Base-by-base conservation (phyloP, 2,113 vertebrate species). In the Coptodon bakossiorum region DNA sequence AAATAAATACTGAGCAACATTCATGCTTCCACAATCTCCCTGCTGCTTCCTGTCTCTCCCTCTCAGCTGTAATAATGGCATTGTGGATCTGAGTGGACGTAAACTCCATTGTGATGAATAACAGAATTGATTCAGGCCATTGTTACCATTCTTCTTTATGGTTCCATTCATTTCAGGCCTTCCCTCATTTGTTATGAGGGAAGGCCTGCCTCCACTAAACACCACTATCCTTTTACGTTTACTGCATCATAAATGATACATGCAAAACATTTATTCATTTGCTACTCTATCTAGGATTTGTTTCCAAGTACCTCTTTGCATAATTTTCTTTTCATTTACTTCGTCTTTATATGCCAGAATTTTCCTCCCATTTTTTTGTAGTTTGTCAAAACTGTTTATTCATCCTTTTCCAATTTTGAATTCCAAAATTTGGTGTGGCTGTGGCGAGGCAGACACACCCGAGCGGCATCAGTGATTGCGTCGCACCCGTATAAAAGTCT, bases 41-140 rank as follows among this genome's bases (percentile, higher is more conserved):
- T 45, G 40, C 40, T 73, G 40, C 68, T 17, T 73, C 40, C 68
- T 45, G 13, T 45, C 40, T 27, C 24, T 73, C 68, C 22, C 40
- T 31, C 43, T 40, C 43, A 4, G 78, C 53, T 57, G 79, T 83
- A 89, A 78, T 53, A 81, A 91, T 82, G 43, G 66, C n/a, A 2
- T 9, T 5, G 27, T 80, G 76, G 52, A 92, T 89, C 34, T 66
- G 73, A 86, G 48, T 27, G 19, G 91, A 89, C 73, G 13, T 85
- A 87, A 89, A 89, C 82, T 89, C 82, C 40, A 86, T 85, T 78
- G 89, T 89, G 89, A 90, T 89, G 76, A 90, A 89, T 89, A 86
- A 88, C 31, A 79, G 45, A 83, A 86, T 83, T 54, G 91, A 92
- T 88, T 84, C 59, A 68, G 36, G 56, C 61, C 83, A 79, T 86